These are phyloP conservation scores for Eupithecia subumbrata DNA, from an alignment of 2,888 invertebrate species.

Conservation along the genomic window DNA sequence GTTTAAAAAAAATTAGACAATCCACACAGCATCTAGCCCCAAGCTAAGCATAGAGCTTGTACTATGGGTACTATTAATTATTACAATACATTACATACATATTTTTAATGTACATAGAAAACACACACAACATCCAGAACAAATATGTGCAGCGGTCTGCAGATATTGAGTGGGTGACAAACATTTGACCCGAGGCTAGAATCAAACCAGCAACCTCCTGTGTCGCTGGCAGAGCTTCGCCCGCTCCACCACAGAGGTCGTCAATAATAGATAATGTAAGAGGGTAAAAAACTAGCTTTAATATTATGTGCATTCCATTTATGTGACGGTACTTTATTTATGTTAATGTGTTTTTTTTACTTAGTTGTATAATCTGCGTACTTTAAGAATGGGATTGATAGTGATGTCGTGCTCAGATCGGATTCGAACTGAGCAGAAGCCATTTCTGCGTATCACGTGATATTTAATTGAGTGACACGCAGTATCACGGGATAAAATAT, in stretches of 20 bases:
- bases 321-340: not conserved
- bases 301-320: slow-evolving; percentile 17
- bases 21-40: not conserved
- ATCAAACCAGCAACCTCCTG: not conserved
- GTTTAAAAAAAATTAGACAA: not conserved
- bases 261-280: not conserved
- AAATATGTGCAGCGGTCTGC: not conserved
- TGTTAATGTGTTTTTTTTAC: not conserved
- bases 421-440: too few relatives aligned
- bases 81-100: not conserved
- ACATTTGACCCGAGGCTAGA: not conserved
- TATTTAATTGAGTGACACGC: too few relatives aligned
- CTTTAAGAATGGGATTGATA: not conserved
- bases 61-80: not conserved
- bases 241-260: not conserved
- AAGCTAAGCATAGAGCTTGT: not conserved
- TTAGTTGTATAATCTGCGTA: not conserved
- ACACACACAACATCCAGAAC: not conserved
- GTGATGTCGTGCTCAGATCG: not conserved
- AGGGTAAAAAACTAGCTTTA: not conserved
- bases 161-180: not conserved
- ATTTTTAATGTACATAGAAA: not conserved
- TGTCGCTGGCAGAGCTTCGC: not conserved
- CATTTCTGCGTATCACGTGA: too few relatives aligned
- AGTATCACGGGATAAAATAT: too few relatives aligned